Evolutionary conservation across 2,113 vertebrate species (phyloP).

Genomic region (Hirundichthys speculiger): DNA sequence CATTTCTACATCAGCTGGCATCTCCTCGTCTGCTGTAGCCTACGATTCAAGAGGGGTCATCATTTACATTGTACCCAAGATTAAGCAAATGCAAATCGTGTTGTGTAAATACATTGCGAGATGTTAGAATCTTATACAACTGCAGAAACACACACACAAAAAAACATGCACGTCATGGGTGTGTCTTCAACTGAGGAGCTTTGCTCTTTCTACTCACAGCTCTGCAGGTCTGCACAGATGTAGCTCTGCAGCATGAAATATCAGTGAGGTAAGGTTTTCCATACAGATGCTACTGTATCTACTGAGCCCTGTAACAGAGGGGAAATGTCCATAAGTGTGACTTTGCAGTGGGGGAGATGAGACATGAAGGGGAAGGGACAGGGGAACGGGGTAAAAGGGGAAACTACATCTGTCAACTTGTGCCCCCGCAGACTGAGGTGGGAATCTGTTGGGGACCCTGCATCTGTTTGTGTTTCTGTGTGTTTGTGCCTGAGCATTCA

Average conservation of each 20-base stretch:
- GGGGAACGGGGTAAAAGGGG: neutral
- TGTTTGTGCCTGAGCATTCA: conserved; percentile 4
- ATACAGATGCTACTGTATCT: conserved; percentile 72
- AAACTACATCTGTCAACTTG: conserved; percentile 54
- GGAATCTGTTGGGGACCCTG: conserved; percentile 19
- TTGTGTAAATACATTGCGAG: no score
- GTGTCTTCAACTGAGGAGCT: conserved; percentile 50
- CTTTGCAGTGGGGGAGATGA: conserved; percentile 8
- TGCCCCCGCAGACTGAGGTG: conserved; percentile 33
- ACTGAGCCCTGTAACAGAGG: conserved; percentile 57
- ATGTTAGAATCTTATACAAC: no score
- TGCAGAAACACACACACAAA: no score
- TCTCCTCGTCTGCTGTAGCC: no score
- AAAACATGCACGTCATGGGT: conserved; percentile 29
- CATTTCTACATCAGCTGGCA: no score
- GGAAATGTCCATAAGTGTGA: conserved; percentile 10
- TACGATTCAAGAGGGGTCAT: no score
- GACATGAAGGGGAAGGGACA: neutral
- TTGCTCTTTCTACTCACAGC: conserved; percentile 49
- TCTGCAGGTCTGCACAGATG: conserved; percentile 28
- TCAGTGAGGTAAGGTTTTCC: conserved; percentile 69
- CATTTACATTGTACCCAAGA: no score
- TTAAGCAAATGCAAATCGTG: no score
- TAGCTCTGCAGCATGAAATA: conserved; percentile 70
- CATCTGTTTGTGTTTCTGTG: conserved; percentile 4